Evolutionary conservation across 2,113 vertebrate species (phyloP), one percentile per base, ranked within the genome.

Genomic region (Lichenostomus cassidix): DNA sequence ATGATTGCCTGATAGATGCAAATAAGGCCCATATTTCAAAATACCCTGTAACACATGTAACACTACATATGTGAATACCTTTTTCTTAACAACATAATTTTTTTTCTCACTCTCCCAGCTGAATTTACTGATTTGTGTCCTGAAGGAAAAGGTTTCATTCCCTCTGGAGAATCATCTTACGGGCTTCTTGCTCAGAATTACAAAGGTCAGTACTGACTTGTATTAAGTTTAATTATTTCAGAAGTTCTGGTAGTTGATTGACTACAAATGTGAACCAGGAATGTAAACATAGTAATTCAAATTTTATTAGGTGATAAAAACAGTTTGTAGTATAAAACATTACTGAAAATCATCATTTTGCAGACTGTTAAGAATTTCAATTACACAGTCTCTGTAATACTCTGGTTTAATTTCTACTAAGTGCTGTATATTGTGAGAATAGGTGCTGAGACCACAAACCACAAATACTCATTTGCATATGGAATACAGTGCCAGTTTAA

Each of bases 41-140:
- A 58, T 77, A 79, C 12, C 16, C 59, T 78, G 78, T 65, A 92
- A 89, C 22, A 70, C 11, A 20, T 35, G 19, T 69, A 49, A 37
- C 16, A 41, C 27, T 63, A 73, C 2, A 0, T 71, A 35, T 29
- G 35, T 28, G 39, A 91, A 31, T 58, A 64, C 14, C 24, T 35
- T 68, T 33, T 67, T 53, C 59, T 70, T 74, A 88, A 44, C 0
- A 5, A 60, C 24, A 5, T 28, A 15, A 27, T 81, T 70, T 89
- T 85, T 89, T 90, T 92, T 87, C 27, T 87, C 41, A 77, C 58
- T 90, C 52, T 94, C 42, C 89, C 97, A 99, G 99, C 98, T 97
- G 99, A 99, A 96, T 99, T 99, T 96, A 94, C 97, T 55, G 97
- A 98, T 92, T 98, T 99, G 98, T 99, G 99, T 97, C 99, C 99